A percentile compares a stretch with the other conserved stretches of the same genome.
phyloP scores from a whole-genome alignment of 2,888 invertebrate genomes.

The Caenorhabditis sinica region DNA sequence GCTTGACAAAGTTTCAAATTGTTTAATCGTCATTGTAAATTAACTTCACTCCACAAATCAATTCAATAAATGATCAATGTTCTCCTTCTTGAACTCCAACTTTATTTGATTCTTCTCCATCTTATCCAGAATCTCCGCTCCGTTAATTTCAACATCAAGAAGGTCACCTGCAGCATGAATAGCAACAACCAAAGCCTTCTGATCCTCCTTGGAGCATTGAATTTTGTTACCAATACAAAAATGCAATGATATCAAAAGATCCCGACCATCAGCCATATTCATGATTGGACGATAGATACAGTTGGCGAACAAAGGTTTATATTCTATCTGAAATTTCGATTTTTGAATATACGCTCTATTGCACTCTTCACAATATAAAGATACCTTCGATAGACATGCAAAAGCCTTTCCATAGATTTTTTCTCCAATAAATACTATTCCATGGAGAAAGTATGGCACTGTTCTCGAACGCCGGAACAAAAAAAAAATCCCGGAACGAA shows the following conservation, averaged over 20 bases:
- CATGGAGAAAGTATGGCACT: constrained; percentile 6
- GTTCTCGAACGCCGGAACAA: too few species aligned
- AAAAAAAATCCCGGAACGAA: too few species aligned
- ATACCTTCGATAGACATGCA: not conserved
- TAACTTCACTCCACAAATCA: too few species aligned
- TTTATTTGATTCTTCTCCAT: not conserved
- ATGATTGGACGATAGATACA: not conserved
- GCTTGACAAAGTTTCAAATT: too few species aligned
- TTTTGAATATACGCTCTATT: not conserved
- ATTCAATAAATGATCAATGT: constrained; percentile 1
- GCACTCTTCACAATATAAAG: too few species aligned
- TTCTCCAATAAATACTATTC: constrained; percentile 15
- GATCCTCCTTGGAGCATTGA: not conserved
- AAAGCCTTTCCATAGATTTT: constrained; percentile 26
- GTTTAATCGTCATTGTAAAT: too few species aligned
- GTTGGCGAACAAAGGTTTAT: not conserved
- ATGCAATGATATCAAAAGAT: not conserved
- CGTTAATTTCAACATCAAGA: not conserved
- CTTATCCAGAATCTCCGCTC: not conserved
- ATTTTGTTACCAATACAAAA: constrained; percentile 8
- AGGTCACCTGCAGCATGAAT: constrained; percentile 21
- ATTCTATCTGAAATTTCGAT: not conserved
- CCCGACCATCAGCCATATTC: not conserved
- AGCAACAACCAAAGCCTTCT: too few species aligned
- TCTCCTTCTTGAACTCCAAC: constrained; percentile 4